A percentile compares a stretch with the other conserved stretches of the same genome.
Conservation (phyloP, 2,888 invertebrate species). For the Blastobasis adustella region DNA sequence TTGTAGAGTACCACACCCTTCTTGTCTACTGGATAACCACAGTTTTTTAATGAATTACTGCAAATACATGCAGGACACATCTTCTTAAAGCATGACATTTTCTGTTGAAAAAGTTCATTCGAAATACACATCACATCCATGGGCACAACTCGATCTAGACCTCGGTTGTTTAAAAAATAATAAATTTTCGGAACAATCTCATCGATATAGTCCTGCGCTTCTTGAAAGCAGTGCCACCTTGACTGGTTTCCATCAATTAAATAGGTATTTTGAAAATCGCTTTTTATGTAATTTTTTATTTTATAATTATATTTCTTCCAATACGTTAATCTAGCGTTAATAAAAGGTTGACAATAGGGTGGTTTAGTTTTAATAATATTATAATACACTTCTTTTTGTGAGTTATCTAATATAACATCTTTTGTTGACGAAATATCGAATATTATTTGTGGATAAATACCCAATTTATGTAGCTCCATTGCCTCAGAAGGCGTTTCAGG, state of each 20-base stretch:
- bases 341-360: constrained; percentile 46
- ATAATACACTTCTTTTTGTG: constrained; percentile 45
- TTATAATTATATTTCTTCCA: constrained; percentile 46
- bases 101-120: constrained; percentile 63
- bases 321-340: constrained; percentile 51
- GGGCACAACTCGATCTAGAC: constrained; percentile 59
- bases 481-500: constrained; percentile 69
- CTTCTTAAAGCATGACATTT: constrained; percentile 65
- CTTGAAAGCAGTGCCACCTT: constrained; percentile 71
- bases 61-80: constrained; percentile 77
- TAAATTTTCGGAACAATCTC: constrained; percentile 56
- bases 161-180: constrained; percentile 60
- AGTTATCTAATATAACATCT: constrained; percentile 46
- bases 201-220: constrained; percentile 46
- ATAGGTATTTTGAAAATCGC: constrained; percentile 71
- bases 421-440: constrained; percentile 63
- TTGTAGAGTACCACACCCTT: constrained; percentile 73
- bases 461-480: constrained; percentile 56
- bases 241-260: constrained; percentile 63
- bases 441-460: constrained; percentile 74
- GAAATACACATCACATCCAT: constrained; percentile 72
- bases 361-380: constrained; percentile 42
- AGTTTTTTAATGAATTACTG: constrained; percentile 40
- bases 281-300: constrained; percentile 65
- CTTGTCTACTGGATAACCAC: constrained; percentile 64